These are phyloP conservation scores for Sternotherus odoratus DNA, from an alignment of 2,797 vertebrate genomes.

Conservation along the genomic window DNA sequence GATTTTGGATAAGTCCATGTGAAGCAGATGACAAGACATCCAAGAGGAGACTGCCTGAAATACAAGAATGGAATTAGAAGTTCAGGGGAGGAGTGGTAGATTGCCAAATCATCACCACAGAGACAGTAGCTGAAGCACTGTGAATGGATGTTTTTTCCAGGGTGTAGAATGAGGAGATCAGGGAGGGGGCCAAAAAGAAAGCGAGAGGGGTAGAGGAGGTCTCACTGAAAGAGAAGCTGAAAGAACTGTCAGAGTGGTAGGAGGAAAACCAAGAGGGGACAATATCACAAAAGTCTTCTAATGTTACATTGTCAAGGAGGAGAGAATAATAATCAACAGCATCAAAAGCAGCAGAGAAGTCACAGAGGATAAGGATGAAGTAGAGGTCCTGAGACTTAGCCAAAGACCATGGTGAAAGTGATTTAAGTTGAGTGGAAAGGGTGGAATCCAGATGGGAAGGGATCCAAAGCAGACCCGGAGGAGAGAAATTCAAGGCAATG, in stretches of 20 bases:
- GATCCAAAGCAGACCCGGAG: not conserved
- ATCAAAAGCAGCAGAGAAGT: not conserved
- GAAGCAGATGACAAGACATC: not conserved
- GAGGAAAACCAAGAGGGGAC: accelerated
- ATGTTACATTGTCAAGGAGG: not conserved
- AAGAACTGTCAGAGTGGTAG: not conserved
- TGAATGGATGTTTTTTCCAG: not conserved
- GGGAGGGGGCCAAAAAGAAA: not conserved
- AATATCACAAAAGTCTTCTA: not conserved
- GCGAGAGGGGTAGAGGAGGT: not conserved
- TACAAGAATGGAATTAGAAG: not conserved
- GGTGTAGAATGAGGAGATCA: not conserved
- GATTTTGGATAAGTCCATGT: not conserved
- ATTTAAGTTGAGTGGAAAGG: not conserved
- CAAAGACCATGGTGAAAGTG: not conserved
- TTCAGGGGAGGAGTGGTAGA: not conserved
- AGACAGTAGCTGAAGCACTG: not conserved
- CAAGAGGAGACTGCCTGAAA: not conserved
- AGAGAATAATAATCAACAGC: not conserved
- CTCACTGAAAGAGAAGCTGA: not conserved
- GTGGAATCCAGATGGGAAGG: not conserved
- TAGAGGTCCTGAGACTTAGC: accelerated
- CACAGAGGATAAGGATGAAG: not conserved
- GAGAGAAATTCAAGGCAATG: not conserved
- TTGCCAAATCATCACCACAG: not conserved